Conservation (phyloP, 2,888 invertebrate species). For the Synergus laeviventris region DNA sequence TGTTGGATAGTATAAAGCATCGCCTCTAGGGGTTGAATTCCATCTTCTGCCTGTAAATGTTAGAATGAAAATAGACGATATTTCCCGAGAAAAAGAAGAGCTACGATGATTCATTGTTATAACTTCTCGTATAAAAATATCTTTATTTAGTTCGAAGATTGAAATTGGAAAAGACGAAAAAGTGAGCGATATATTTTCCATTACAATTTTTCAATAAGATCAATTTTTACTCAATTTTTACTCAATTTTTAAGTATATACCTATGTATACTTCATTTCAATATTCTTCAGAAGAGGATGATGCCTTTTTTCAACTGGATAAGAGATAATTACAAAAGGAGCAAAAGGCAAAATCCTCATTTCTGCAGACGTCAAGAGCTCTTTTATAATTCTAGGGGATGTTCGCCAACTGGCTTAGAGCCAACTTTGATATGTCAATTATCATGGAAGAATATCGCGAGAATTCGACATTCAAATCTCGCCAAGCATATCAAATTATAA, state of each 20-base stretch:
- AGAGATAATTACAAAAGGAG: not conserved
- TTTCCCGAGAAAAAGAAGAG: not conserved
- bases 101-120: too few relatives aligned
- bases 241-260: too few relatives aligned
- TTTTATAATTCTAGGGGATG: not conserved
- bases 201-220: not conserved
- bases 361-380: not conserved
- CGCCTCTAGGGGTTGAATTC: conserved; percentile 78
- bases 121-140: too few relatives aligned
- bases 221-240: not conserved
- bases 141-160: not conserved
- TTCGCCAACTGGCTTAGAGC: conserved; percentile 25
- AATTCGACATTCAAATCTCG: not conserved
- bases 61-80: not conserved
- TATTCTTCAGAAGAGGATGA: too few relatives aligned
- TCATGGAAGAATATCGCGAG: not conserved
- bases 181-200: too few relatives aligned
- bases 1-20: conserved; percentile 77
- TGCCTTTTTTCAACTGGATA: not conserved
- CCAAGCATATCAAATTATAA: not conserved
- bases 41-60: conserved; percentile 76
- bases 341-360: not conserved
- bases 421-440: conserved; percentile 1
- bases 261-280: too few relatives aligned
- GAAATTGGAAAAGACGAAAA: too few relatives aligned